These are phyloP conservation scores for Augochlorella aurata DNA, from an alignment of 2,888 invertebrate genomes.

Conservation along the genomic window DNA sequence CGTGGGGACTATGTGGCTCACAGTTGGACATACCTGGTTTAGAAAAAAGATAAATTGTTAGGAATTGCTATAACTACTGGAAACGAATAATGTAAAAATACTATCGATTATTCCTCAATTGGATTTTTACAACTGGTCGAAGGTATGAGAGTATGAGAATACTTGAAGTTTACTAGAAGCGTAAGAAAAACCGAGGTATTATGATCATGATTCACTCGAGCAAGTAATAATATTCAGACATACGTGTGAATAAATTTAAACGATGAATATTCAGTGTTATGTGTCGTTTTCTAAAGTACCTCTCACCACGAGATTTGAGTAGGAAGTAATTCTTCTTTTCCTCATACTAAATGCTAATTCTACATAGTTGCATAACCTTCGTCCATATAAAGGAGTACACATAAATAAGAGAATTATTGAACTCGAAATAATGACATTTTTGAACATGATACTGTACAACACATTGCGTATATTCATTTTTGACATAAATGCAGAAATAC, in stretches of 20 bases:
- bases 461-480: too few species aligned
- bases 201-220: background rate
- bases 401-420: slow-evolving; percentile 18
- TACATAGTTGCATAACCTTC: slow-evolving; percentile 29
- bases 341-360: slow-evolving; percentile 44
- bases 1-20: too few species aligned
- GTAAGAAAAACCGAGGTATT: background rate
- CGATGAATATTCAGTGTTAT: slow-evolving; percentile 22
- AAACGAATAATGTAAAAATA: background rate
- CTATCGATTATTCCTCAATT: background rate
- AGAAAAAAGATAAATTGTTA: background rate
- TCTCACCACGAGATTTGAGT: slow-evolving; percentile 16
- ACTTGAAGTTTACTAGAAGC: background rate
- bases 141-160: background rate
- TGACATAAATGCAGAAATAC: too few species aligned
- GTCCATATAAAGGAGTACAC: slow-evolving; percentile 16
- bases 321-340: slow-evolving; percentile 33
- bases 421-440: slow-evolving; percentile 19
- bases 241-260: slow-evolving; percentile 2
- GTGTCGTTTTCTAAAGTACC: slow-evolving; percentile 17
- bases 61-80: background rate
- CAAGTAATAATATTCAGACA: background rate
- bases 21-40: too few species aligned
- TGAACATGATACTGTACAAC: background rate
- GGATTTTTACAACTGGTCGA: background rate